Base-by-base conservation (phyloP, 2,888 invertebrate genomes). In the Malthinus flaveolus region DNA sequence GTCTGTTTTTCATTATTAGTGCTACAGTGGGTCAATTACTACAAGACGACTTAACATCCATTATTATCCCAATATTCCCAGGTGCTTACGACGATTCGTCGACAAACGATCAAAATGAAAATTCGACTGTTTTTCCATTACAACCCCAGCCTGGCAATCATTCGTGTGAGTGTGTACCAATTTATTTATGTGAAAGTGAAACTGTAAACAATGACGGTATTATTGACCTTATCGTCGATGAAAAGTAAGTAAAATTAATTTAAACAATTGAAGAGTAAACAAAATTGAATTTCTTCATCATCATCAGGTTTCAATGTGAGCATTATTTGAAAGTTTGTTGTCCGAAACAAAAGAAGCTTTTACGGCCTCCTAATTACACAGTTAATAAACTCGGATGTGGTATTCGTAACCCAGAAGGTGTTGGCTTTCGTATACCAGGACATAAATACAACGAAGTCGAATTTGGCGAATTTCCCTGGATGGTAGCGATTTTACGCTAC, bases 381-480 rank as follows among this genome's bases (percentile, higher is more conserved):
- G 3, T 5, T 3, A 23, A 23, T 5, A 2, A 23, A 23, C 5
- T 23, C 23, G 86, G 87, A 6, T 93, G 93, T 69, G 93, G 93
- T 0, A 82, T 83, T 71, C 82, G 87, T n/a, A 87, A 91, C 72
- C 80, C 84, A 0, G 82, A 87, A 0, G 93, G 93, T 0, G 84
- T 91, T 0, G 88, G 87, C 2, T 85, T 88, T 67, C 79, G 87
- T 11, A 90, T 90, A 33, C 86, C 84, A 0, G 81, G 87, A 0
- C 83, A 84, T n/a, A 72, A 70, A 0, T 82, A 88, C 62, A 83
- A 84, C 34, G 91, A 91, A 72, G 82, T 85, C 0, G 85, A 89
- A 68, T 91, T 87, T 64, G 91, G 86, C 0, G 91, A 92, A 75
- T 91, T 90, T 73, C 91, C 91, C 0, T 93, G 92, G 92, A 89